A percentile compares a stretch with the other conserved stretches of the same genome.
Conservation (phyloP, 2,113 vertebrate species). For the Muscicapa adusta region DNA sequence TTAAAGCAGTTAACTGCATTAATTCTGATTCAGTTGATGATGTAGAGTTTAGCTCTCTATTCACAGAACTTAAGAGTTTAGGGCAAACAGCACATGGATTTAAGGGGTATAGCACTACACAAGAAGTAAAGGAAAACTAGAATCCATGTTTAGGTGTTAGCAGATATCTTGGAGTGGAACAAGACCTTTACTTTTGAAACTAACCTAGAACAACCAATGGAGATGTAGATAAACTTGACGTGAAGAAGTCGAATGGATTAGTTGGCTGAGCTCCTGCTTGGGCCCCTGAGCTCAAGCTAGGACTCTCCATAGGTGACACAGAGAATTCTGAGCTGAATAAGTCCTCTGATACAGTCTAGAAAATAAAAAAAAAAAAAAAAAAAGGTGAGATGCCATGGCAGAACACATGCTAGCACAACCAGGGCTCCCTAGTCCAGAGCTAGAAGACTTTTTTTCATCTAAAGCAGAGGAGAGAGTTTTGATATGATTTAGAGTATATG, state of each 20-base stretch:
- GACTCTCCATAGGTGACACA: conserved; percentile 36
- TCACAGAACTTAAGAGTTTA: not conserved
- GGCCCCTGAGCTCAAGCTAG: conserved; percentile 11
- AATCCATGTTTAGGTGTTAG: not conserved
- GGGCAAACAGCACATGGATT: not conserved
- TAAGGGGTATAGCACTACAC: not conserved
- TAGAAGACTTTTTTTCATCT: not conserved
- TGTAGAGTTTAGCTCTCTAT: not conserved
- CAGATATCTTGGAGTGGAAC: not conserved
- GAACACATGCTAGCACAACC: not conserved
- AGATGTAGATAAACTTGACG: conserved; percentile 13
- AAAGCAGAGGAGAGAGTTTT: not conserved
- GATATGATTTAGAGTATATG: not conserved
- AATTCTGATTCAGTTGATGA: not conserved
- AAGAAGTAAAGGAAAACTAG: not conserved
- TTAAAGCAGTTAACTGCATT: not conserved
- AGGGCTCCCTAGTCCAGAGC: not conserved
- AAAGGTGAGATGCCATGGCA: not conserved
- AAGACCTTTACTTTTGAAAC: conserved; percentile 19
- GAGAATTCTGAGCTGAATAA: conserved; percentile 84
- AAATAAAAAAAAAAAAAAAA: not conserved
- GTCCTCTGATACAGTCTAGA: conserved; percentile 75
- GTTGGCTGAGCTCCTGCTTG: conserved; percentile 34
- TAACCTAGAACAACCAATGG: conserved; percentile 63
- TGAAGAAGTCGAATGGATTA: conserved; percentile 77